Conservation (phyloP, 2,113 vertebrate genomes). For the Antechinus stuartii region DNA sequence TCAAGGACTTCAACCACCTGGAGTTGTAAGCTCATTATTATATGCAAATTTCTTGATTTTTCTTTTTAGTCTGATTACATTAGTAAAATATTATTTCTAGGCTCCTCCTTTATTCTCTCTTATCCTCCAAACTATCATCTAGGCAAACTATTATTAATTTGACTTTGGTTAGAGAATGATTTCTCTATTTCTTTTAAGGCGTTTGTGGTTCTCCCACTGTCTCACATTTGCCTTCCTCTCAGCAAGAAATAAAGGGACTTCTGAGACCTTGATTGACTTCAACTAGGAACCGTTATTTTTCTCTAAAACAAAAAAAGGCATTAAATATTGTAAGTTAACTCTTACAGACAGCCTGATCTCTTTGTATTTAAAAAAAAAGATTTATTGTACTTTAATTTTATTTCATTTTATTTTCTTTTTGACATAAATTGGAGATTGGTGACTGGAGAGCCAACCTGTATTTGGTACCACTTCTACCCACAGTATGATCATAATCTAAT, state of each 20-base stretch:
- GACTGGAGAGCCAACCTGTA: background rate
- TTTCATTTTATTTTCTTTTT: background rate
- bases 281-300: background rate
- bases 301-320: background rate
- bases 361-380: background rate
- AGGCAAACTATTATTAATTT: background rate
- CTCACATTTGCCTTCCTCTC: background rate
- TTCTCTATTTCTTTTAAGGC: background rate
- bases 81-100: background rate
- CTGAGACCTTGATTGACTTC: background rate
- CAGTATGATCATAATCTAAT: background rate
- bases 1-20: background rate
- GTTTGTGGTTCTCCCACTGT: background rate
- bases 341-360: background rate
- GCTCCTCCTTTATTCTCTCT: background rate
- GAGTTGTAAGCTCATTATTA: background rate
- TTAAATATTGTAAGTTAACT: background rate
- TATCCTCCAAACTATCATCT: background rate
- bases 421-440: background rate
- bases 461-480: background rate
- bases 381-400: background rate
- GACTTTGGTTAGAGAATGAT: background rate
- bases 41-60: constrained; percentile 5
- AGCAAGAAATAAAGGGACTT: background rate
- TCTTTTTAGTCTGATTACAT: background rate